Conservation (phyloP, 2,888 invertebrate species). For the Rhagonycha lutea region DNA sequence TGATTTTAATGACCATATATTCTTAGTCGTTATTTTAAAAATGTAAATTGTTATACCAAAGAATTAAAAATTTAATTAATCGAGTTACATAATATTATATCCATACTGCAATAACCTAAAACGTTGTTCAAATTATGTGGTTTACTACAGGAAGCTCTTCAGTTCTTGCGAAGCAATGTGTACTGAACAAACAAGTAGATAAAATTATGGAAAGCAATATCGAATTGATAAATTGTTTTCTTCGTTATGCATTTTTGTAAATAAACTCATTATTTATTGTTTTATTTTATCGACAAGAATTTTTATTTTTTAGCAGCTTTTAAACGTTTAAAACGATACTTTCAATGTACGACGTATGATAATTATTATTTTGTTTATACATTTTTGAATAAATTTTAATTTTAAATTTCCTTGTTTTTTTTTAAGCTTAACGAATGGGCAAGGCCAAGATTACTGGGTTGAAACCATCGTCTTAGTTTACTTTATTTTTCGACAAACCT, state of each 20-base stretch:
- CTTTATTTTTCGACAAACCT: not conserved
- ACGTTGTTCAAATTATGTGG: not conserved
- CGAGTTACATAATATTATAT: not conserved
- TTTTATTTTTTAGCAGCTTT: not conserved
- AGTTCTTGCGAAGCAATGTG: not conserved
- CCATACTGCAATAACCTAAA: not conserved
- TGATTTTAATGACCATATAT: slow-evolving; percentile 66
- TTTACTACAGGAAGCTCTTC: not conserved
- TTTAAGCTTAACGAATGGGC: not conserved
- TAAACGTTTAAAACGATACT: not conserved
- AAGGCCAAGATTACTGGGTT: not conserved
- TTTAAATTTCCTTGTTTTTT: not conserved
- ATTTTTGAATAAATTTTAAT: not conserved
- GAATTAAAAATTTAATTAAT: slow-evolving; percentile 1
- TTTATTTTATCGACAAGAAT: not conserved
- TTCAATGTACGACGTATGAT: not conserved
- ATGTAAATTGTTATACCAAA: slow-evolving; percentile 15
- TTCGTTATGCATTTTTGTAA: not conserved
- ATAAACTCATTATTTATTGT: not conserved
- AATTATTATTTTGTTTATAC: not conserved
- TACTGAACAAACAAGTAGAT: not conserved
- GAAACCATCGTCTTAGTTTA: not conserved
- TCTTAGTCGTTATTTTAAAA: slow-evolving; percentile 54
- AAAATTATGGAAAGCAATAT: not conserved
- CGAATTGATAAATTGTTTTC: not conserved